phyloP scores from a whole-genome alignment of 2,113 vertebrate genomes.

The Monopterus albus region DNA sequence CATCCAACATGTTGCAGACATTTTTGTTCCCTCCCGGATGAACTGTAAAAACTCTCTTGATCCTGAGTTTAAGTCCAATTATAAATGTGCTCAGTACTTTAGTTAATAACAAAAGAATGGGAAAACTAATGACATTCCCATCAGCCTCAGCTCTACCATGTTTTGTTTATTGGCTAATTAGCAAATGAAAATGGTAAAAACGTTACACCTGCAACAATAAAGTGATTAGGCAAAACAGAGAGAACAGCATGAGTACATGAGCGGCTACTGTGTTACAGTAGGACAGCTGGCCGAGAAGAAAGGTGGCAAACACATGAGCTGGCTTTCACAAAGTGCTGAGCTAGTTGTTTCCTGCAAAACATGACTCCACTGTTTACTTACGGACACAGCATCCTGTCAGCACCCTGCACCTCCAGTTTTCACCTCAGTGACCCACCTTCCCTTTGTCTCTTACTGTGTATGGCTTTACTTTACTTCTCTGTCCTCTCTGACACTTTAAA shows the following conservation, averaged over 20 bases:
- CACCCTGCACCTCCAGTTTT: too few relatives aligned
- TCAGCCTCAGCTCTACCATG: too few relatives aligned
- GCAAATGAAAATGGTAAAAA: too few relatives aligned
- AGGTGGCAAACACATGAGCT: background rate
- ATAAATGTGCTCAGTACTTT: too few relatives aligned
- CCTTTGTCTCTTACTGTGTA: background rate
- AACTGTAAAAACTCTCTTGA: too few relatives aligned
- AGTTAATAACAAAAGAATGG: too few relatives aligned
- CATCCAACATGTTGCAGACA: too few relatives aligned
- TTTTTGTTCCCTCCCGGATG: too few relatives aligned
- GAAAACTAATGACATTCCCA: too few relatives aligned
- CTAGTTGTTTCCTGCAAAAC: background rate
- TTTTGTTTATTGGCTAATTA: too few relatives aligned
- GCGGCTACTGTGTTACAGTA: background rate
- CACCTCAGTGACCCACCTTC: conserved; percentile 4
- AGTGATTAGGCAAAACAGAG: background rate
- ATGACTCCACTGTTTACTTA: background rate
- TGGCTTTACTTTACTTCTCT: background rate
- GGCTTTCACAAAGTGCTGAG: conserved; percentile 7
- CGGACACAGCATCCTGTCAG: background rate
- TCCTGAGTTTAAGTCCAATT: too few relatives aligned
- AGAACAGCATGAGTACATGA: background rate
- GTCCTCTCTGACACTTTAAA: conserved; percentile 9
- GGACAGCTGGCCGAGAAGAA: background rate
- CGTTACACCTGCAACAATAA: too few relatives aligned